Evolutionary conservation across 2,888 invertebrate genomes (phyloP).

Genomic region (Heteromurus nitidus): DNA sequence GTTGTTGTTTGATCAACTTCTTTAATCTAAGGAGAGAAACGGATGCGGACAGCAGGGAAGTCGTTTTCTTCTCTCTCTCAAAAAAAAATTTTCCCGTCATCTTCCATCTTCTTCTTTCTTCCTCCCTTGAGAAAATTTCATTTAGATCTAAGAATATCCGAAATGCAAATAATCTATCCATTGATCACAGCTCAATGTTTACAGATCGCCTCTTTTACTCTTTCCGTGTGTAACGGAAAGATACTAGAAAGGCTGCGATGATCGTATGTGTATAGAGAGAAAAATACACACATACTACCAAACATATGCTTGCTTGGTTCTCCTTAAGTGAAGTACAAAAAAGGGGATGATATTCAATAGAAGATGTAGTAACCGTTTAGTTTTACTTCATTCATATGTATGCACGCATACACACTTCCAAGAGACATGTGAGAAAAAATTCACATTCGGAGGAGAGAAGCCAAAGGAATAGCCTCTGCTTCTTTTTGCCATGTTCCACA

Average conservation of each 20-base stretch:
- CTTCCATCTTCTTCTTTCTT: constrained; percentile 7
- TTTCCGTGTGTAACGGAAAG: constrained; percentile 14
- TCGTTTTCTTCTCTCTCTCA: not conserved
- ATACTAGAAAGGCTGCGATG: not conserved
- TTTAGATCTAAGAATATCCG: constrained; percentile 45
- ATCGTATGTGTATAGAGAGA: not conserved
- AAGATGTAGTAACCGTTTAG: constrained; percentile 43
- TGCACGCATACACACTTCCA: constrained; percentile 45
- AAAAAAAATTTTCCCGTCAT: not conserved
- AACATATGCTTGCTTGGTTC: constrained; percentile 29
- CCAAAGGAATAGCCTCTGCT: too few species aligned
- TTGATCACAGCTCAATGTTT: constrained; percentile 57
- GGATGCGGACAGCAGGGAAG: not conserved
- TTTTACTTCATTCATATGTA: constrained; percentile 44
- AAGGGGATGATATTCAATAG: constrained; percentile 42
- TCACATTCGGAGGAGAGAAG: too few species aligned
- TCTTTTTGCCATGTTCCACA: too few species aligned
- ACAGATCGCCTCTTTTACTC: constrained; percentile 50
- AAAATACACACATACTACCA: constrained; percentile 14
- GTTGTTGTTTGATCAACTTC: constrained; percentile 10
- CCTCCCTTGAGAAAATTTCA: constrained; percentile 25
- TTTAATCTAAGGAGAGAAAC: constrained; percentile 4
- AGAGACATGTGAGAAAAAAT: constrained; percentile 37
- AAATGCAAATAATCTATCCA: constrained; percentile 62
- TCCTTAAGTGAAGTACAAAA: constrained; percentile 26